Conservation (phyloP, 1,140 invertebrate species). For the Drosophila micromelanica region DNA sequence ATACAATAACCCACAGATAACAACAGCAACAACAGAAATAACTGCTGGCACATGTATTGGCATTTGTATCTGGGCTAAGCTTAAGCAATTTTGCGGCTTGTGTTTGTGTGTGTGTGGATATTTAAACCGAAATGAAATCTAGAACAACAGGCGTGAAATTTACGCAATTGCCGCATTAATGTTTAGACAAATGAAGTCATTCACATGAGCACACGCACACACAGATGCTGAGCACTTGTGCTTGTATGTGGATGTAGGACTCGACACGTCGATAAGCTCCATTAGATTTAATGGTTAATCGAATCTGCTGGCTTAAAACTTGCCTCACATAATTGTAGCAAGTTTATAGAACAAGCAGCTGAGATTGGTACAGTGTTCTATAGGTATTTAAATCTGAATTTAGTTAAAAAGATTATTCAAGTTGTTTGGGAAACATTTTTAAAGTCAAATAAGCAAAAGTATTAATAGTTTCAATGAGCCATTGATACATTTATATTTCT, state of each 20-base stretch:
- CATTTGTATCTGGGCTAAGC: conserved; percentile 73
- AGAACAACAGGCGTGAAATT: conserved; percentile 71
- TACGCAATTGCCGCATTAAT: conserved; percentile 80
- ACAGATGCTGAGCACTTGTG: neutral
- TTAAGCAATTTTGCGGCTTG: conserved; percentile 65
- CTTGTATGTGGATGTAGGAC: conserved; percentile 40
- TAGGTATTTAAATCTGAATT: too few relatives aligned
- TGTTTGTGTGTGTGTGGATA: conserved; percentile 40
- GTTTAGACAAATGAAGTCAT: conserved; percentile 71
- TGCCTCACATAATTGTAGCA: conserved; percentile 20
- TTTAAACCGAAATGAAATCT: conserved; percentile 59
- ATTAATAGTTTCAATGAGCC: too few relatives aligned
- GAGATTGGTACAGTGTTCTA: neutral
- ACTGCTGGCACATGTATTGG: conserved; percentile 57
- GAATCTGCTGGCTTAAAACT: conserved; percentile 35
- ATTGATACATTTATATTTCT: too few relatives aligned
- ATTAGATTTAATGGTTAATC: conserved; percentile 65
- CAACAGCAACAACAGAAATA: conserved; percentile 7
- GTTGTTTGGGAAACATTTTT: too few relatives aligned
- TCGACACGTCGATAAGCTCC: conserved; percentile 58
- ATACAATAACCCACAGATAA: conserved; percentile 46
- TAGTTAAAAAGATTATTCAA: too few relatives aligned
- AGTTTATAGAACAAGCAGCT: conserved; percentile 11
- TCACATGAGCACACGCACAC: conserved; percentile 21
- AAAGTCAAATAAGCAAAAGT: too few relatives aligned